phyloP scores from a whole-genome alignment of 1,140 invertebrate genomes.

The Laupala kohalensis region DNA sequence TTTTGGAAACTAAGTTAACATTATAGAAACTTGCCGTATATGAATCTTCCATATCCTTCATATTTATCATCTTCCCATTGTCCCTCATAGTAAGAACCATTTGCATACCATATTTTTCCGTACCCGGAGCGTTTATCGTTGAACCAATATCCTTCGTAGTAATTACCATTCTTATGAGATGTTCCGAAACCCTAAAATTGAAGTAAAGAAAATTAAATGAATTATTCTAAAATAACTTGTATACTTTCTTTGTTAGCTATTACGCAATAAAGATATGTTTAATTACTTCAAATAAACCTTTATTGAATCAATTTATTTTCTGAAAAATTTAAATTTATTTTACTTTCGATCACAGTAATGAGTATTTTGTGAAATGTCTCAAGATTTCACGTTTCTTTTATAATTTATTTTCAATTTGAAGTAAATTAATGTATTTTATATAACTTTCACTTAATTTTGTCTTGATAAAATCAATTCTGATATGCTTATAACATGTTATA shows the following conservation, averaged over 20 bases:
- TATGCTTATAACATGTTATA: too few species aligned
- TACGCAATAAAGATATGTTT: neutral
- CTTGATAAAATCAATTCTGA: too few species aligned
- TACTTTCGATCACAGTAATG: too few species aligned
- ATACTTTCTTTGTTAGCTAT: neutral
- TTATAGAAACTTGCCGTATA: slow-evolving; percentile 18
- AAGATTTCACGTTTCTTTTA: too few species aligned
- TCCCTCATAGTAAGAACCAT: slow-evolving; percentile 44
- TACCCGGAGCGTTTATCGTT: slow-evolving; percentile 42
- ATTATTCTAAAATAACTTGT: neutral
- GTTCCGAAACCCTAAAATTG: neutral
- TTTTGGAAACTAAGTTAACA: too few species aligned
- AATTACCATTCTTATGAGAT: slow-evolving; percentile 38
- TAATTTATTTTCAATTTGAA: too few species aligned
- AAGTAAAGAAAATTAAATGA: neutral
- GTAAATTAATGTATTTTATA: too few species aligned
- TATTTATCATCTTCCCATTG: slow-evolving; percentile 40
- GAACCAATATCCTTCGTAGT: slow-evolving; percentile 48
- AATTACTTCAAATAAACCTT: neutral
- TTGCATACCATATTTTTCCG: slow-evolving; percentile 38
- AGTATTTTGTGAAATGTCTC: too few species aligned
- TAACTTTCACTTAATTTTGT: too few species aligned
- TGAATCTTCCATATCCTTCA: slow-evolving; percentile 46
- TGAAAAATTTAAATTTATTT: neutral
- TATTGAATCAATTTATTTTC: neutral